Percentiles rank a stretch among this genome's conserved stretches.
Conservation (phyloP, 2,113 vertebrate species). For the Cinclus mexicanus region DNA sequence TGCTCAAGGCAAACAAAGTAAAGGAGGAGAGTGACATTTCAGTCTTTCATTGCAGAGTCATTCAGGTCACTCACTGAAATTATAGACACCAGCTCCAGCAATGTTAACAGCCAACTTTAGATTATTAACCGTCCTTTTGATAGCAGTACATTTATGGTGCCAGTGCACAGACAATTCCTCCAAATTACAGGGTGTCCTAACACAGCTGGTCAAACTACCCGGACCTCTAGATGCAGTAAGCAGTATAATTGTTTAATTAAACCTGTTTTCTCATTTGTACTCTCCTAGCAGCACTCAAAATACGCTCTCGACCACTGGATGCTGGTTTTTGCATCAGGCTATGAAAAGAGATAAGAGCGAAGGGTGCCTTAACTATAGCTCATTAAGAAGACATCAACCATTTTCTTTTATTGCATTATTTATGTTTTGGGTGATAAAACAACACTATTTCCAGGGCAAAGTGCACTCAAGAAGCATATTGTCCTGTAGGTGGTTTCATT, state of each 20-base stretch:
- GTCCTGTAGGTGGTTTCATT: constrained; percentile 37
- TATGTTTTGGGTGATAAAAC: constrained; percentile 47
- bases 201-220: constrained; percentile 46
- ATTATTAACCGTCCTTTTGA: constrained; percentile 66
- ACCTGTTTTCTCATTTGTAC: constrained; percentile 52
- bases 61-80: constrained; percentile 64
- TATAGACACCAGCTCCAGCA: constrained; percentile 61
- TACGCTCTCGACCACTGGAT: background rate
- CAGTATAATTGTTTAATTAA: constrained; percentile 69
- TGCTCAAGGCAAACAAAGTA: constrained; percentile 70
- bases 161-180: constrained; percentile 19
- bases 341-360: constrained; percentile 21
- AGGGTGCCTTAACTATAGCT: constrained; percentile 33
- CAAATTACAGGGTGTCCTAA: constrained; percentile 70
- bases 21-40: constrained; percentile 70
- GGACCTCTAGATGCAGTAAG: constrained; percentile 48
- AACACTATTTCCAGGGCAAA: constrained; percentile 42
- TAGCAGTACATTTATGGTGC: constrained; percentile 55
- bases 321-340: constrained; percentile 40
- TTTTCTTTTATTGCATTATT: constrained; percentile 64
- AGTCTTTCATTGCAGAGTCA: constrained; percentile 64
- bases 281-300: constrained; percentile 42
- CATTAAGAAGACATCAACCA: constrained; percentile 48
- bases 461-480: constrained; percentile 38
- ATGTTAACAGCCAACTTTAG: constrained; percentile 65